phyloP scores from a whole-genome alignment of 2,113 vertebrate genomes.

The Nycticorax nycticorax region DNA sequence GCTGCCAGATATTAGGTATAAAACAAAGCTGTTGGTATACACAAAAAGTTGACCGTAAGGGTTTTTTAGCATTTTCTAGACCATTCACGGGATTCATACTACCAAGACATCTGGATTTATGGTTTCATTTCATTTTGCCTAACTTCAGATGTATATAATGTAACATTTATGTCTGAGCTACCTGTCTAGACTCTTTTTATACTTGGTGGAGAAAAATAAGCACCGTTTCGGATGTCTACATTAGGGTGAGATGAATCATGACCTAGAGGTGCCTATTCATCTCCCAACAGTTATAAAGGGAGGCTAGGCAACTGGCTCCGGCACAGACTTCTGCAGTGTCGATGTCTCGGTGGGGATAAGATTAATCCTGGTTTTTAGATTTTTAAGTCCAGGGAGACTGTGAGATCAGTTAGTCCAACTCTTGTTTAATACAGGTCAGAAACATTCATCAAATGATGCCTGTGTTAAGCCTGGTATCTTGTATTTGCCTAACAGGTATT shows the following conservation, averaged over 20 bases:
- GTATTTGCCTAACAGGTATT: not conserved
- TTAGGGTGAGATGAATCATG: not conserved
- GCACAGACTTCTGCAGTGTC: not conserved
- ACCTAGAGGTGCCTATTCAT: not conserved
- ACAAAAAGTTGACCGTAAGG: not conserved
- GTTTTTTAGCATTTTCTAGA: not conserved
- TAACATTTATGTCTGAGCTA: not conserved
- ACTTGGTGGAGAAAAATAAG: not conserved
- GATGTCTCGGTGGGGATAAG: not conserved
- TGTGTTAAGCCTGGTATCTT: not conserved
- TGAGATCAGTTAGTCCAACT: not conserved
- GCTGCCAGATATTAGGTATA: not conserved
- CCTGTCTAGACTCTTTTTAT: conserved; percentile 14
- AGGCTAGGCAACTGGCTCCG: not conserved
- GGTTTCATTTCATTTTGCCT: not conserved
- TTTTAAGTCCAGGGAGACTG: not conserved
- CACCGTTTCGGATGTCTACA: not conserved
- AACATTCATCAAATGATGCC: not conserved
- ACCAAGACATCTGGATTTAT: conserved; percentile 22
- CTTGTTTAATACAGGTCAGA: not conserved
- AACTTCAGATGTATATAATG: not conserved
- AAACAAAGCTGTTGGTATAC: not conserved
- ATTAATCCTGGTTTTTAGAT: not conserved
- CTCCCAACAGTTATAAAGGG: not conserved
- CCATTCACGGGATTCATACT: not conserved